These are phyloP conservation scores for Dunckerocampus dactyliophorus DNA, from an alignment of 2,113 vertebrate genomes.

Conservation along the genomic window DNA sequence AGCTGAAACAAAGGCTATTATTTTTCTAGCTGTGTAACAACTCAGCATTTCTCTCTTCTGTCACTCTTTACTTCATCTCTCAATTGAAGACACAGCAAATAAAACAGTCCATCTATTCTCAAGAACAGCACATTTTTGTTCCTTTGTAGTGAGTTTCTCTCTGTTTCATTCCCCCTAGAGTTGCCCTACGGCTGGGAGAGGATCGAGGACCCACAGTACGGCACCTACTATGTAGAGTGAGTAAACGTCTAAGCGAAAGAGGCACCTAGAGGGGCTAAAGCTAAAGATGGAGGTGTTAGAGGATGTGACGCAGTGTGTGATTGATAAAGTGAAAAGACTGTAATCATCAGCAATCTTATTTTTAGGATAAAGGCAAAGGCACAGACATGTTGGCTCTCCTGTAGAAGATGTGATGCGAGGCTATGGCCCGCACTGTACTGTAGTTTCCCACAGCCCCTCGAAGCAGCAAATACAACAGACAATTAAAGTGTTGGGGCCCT, in stretches of 20 bases:
- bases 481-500: conserved; percentile 37
- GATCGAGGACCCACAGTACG: conserved; percentile 96
- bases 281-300: neutral
- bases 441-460: conserved; percentile 47
- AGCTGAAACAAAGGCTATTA: conserved; percentile 30
- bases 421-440: conserved; percentile 10
- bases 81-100: neutral
- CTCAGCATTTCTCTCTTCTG: conserved; percentile 4
- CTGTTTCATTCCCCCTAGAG: conserved; percentile 67
- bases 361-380: neutral
- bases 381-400: neutral
- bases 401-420: conserved; percentile 1
- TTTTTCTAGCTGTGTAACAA: conserved; percentile 30
- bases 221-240: conserved; percentile 97
- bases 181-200: conserved; percentile 99
- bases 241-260: conserved; percentile 54
- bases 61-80: conserved; percentile 8
- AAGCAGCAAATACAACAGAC: conserved; percentile 29
- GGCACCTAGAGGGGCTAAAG: neutral
- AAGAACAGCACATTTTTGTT: no score
- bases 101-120: neutral
- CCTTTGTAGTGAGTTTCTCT: conserved; percentile 22
- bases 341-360: neutral
- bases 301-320: neutral
- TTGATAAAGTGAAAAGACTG: neutral